A percentile compares a stretch with the other conserved stretches of the same genome.
phyloP scores from a whole-genome alignment of 2,797 vertebrate species.

The Caiman crocodilus region DNA sequence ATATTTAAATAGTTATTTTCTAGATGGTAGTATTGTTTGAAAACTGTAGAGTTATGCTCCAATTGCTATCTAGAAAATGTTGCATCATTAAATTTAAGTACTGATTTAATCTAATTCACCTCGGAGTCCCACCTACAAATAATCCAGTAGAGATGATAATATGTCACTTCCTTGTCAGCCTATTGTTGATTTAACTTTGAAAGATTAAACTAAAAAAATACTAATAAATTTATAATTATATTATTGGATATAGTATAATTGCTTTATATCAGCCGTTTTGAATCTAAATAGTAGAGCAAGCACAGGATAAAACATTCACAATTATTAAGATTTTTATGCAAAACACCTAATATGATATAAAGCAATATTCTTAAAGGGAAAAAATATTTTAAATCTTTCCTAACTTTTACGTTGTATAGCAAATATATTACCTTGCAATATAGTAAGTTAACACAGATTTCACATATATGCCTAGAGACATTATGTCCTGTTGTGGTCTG shows the following conservation, averaged over 20 bases:
- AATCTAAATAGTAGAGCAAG: conserved; percentile 35
- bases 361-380: background rate
- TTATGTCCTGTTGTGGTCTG: background rate
- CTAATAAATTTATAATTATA: conserved; percentile 57
- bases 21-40: conserved; percentile 59
- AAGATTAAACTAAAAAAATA: conserved; percentile 52
- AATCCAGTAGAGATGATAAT: conserved; percentile 76
- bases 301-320: conserved; percentile 13
- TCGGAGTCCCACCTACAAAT: conserved; percentile 80
- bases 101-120: conserved; percentile 83
- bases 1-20: conserved; percentile 38
- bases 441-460: background rate
- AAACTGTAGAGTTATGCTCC: conserved; percentile 71
- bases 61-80: conserved; percentile 78
- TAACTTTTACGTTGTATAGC: no score
- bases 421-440: no score
- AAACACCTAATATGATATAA: background rate
- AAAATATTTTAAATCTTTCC: no score
- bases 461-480: background rate
- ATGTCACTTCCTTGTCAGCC: conserved; percentile 55
- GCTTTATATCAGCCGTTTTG: conserved; percentile 73
- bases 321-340: background rate
- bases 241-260: conserved; percentile 22
- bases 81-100: conserved; percentile 80
- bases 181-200: conserved; percentile 30